Conservation (phyloP, 2,797 vertebrate genomes). For the Takifugu rubripes region DNA sequence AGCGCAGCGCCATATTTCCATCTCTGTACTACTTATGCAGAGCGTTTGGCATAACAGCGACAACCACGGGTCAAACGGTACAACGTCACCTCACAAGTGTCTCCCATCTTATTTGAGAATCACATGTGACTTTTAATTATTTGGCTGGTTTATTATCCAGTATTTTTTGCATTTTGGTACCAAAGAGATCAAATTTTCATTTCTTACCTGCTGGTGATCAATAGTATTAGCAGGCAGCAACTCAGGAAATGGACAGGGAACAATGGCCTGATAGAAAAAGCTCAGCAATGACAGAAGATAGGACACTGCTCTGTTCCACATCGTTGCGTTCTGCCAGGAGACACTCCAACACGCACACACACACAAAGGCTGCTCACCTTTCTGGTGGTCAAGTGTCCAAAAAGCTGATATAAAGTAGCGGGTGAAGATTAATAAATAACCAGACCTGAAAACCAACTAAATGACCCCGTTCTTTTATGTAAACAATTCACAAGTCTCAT, state of each 20-base stretch:
- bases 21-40: not conserved
- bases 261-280: constrained; percentile 23
- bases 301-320: constrained; percentile 19
- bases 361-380: not conserved
- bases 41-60: too few species aligned
- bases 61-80: too few species aligned
- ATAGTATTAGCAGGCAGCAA: constrained; percentile 31
- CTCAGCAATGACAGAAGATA: constrained; percentile 21
- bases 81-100: not conserved
- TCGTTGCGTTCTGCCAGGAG: constrained; percentile 18
- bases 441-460: too few species aligned
- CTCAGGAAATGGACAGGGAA: constrained; percentile 35
- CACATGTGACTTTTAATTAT: too few species aligned
- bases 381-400: constrained; percentile 7
- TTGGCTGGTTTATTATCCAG: too few species aligned
- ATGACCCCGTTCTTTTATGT: too few species aligned
- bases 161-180: not conserved
- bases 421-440: constrained; percentile 45
- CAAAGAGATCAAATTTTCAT: not conserved
- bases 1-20: not conserved
- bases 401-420: constrained; percentile 7
- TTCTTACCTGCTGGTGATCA: constrained; percentile 55
- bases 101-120: too few species aligned
- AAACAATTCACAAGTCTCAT: too few species aligned
- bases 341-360: not conserved